Conservation (phyloP, 2,797 vertebrate genomes). For the Mormyrops boulengeri region DNA sequence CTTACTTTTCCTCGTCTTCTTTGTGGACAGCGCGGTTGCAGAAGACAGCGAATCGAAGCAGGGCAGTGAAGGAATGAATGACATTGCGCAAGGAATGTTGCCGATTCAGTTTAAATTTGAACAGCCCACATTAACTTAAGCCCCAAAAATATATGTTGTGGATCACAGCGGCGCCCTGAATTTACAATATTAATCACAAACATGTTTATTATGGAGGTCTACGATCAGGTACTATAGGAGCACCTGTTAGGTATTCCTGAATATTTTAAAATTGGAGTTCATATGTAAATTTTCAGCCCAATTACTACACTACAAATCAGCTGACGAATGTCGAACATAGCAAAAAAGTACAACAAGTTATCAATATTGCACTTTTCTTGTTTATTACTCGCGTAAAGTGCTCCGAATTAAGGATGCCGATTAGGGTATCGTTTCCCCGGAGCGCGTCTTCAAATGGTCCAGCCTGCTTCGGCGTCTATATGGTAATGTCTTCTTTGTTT, state of each 20-base stretch:
- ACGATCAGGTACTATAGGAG: neutral
- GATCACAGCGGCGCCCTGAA: neutral
- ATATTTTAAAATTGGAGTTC: neutral
- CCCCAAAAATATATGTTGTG: neutral
- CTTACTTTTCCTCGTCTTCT: neutral
- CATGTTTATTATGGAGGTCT: neutral
- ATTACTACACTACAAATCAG: neutral
- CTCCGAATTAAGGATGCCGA: neutral
- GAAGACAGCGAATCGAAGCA: neutral
- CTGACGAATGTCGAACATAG: neutral
- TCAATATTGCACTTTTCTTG: neutral
- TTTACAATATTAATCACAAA: neutral
- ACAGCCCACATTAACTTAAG: neutral
- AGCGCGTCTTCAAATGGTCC: neutral
- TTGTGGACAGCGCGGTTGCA: neutral
- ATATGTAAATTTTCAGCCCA: neutral
- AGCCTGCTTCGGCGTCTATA: neutral
- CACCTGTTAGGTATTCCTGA: neutral
- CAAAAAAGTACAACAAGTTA: neutral
- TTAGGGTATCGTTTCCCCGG: neutral
- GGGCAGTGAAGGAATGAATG: neutral
- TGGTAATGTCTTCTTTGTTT: conserved; percentile 22
- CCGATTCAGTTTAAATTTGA: neutral
- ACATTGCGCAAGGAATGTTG: neutral
- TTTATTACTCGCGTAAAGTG: neutral